A percentile compares a stretch with the other conserved stretches of the same genome.
Conservation (phyloP, 2,888 invertebrate genomes). For the Miltochrista miniata region DNA sequence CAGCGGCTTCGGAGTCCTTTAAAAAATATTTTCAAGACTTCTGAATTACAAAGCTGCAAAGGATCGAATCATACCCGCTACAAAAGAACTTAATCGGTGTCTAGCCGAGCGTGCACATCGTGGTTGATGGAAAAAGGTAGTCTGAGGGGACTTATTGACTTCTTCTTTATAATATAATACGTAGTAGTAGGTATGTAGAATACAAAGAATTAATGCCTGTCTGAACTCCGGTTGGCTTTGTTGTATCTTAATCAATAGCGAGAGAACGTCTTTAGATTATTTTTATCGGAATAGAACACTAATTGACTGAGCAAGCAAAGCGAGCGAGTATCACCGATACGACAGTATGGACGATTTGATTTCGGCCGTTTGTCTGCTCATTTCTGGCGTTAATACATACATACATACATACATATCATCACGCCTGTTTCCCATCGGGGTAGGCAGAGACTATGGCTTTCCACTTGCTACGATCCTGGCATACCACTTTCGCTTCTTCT, state of each 20-base stretch:
- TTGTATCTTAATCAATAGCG: neutral
- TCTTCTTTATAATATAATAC: no score
- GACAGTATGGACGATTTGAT: no score
- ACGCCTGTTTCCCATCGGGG: no score
- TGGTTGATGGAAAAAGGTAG: constrained; percentile 1
- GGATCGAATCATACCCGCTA: neutral
- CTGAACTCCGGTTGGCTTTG: neutral
- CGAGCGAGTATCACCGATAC: no score
- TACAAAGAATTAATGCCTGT: neutral
- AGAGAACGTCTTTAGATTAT: neutral
- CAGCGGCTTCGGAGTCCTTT: no score
- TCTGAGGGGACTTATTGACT: neutral
- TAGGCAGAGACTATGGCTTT: no score
- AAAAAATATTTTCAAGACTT: neutral
- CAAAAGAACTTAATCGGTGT: neutral
- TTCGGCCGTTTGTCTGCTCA: no score
- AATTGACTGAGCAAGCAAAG: no score
- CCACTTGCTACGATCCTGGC: no score
- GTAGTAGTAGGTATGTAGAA: neutral
- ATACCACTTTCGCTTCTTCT: no score
- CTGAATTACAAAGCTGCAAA: constrained; percentile 3
- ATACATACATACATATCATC: no score
- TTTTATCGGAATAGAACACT: neutral
- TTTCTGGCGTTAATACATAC: no score
- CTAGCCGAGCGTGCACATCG: neutral